phyloP scores from a whole-genome alignment of 2,113 vertebrate species.

The Thinocorus orbignyianus region DNA sequence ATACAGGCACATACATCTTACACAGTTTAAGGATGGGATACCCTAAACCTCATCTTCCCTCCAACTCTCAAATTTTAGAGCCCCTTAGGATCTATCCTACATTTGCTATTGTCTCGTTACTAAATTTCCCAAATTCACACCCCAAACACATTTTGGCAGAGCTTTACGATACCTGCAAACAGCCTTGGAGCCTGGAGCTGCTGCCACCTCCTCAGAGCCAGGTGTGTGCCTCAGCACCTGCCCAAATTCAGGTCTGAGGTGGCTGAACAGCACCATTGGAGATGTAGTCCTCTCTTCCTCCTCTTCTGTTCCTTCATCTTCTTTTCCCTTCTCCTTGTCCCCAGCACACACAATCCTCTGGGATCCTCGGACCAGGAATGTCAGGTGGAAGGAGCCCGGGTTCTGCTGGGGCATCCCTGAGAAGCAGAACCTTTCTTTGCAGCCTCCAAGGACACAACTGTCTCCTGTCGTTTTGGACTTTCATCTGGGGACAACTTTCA shows the following conservation, averaged over 20 bases:
- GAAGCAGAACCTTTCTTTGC: background rate
- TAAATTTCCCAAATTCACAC: background rate
- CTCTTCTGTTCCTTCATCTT: background rate
- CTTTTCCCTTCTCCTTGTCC: background rate
- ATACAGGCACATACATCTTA: background rate
- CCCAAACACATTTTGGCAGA: background rate
- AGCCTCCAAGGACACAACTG: background rate
- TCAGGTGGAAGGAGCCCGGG: rapidly evolving
- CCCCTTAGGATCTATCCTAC: too few relatives aligned
- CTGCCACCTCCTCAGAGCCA: background rate
- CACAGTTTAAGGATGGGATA: background rate
- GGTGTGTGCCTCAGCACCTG: background rate
- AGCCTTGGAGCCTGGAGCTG: background rate
- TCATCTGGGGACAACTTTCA: background rate
- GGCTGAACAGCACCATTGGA: background rate
- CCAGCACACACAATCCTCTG: background rate
- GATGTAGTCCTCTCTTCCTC: background rate
- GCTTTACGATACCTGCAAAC: background rate
- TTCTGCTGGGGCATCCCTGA: background rate
- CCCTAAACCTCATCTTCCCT: background rate
- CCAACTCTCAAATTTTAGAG: background rate
- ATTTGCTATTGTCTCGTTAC: background rate
- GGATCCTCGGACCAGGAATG: background rate
- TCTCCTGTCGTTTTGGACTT: background rate
- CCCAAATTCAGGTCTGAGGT: background rate